Base-by-base conservation (phyloP, 2,888 invertebrate genomes). In the Brachyptera risi region DNA sequence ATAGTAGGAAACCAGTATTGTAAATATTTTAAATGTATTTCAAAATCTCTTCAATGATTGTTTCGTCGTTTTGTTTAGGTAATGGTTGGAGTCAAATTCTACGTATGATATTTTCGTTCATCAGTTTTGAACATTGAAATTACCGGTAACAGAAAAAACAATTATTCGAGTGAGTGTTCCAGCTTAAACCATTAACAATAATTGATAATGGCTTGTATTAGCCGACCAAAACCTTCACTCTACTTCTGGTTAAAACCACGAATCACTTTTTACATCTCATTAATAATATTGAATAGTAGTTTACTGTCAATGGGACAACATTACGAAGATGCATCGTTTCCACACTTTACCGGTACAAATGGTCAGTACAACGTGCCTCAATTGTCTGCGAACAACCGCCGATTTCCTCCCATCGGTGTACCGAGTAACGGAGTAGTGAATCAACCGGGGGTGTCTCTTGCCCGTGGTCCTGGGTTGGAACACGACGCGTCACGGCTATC, bases 241-340 rank as follows among this genome's bases (percentile, higher is more conserved):
- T 54, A 54, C 21, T 54, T 54, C 37, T 54, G 54, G 54, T 21
- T 54, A 2, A 54, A 54, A 19, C 54, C 54, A 35, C 35, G 54
- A n/a, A 23, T 54, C 17, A 23, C 37, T 9, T 54, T 54, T 35
- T 35, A 37, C 37, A 17, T 54, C 3, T 9, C 54, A 7, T n/a
- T n/a, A n/a, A 19, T 54, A 35, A 21, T 54, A 31, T 13, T 54
- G 5, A 35, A 3, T 21, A 54, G 37, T 23, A 37, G n/a, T 35
- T 35, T 35, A 23, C 15, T 35, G 17, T 21, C 23, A 17, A 54
- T 37, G 11, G 19, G 21, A 9, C 54, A 54, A 37, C 54, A 54
- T 21, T 54, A 54, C 21, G 54, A 54, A 35, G 54, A 54, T 37
- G 54, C 35, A 3, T 54, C 54, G 17, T 54, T 54, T 23, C 54